A percentile compares a stretch with the other conserved stretches of the same genome.
These are phyloP conservation scores for Eristalis pertinax DNA, from an alignment of 2,888 invertebrate species.

Conservation along the genomic window DNA sequence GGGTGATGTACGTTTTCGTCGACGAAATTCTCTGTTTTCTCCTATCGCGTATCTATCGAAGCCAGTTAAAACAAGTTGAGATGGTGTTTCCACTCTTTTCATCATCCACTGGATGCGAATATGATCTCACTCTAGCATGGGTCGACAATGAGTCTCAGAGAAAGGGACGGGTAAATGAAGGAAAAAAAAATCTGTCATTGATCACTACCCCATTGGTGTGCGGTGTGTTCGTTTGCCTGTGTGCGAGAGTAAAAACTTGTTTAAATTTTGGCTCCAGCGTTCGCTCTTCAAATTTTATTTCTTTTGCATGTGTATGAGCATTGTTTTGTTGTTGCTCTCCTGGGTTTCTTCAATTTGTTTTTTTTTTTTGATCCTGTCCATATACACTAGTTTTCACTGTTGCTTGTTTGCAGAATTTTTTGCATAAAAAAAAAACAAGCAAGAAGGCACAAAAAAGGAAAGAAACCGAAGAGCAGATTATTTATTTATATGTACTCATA, in stretches of 20 bases:
- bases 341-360: constrained; percentile 1
- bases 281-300: background rate
- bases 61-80: constrained; percentile 38
- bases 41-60: constrained; percentile 31
- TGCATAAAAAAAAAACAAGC: background rate
- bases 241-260: constrained; percentile 21
- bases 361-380: background rate
- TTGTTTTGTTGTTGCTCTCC: constrained; percentile 25
- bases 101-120: background rate
- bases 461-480: constrained; percentile 1
- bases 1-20: constrained; percentile 30
- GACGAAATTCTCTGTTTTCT: constrained; percentile 33
- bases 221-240: background rate
- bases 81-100: constrained; percentile 21
- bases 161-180: constrained; percentile 18
- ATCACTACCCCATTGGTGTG: background rate
- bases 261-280: constrained; percentile 37
- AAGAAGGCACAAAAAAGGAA: background rate
- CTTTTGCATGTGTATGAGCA: background rate
- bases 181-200: constrained; percentile 20
- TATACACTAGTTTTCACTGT: constrained; percentile 32
- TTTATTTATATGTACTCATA: constrained; percentile 23
- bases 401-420: constrained; percentile 51
- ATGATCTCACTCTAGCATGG: constrained; percentile 5
- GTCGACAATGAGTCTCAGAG: constrained; percentile 2